Percentiles rank a stretch among this genome's conserved stretches.
Conservation (phyloP, 2,113 vertebrate genomes). For the Sialia sialis region DNA sequence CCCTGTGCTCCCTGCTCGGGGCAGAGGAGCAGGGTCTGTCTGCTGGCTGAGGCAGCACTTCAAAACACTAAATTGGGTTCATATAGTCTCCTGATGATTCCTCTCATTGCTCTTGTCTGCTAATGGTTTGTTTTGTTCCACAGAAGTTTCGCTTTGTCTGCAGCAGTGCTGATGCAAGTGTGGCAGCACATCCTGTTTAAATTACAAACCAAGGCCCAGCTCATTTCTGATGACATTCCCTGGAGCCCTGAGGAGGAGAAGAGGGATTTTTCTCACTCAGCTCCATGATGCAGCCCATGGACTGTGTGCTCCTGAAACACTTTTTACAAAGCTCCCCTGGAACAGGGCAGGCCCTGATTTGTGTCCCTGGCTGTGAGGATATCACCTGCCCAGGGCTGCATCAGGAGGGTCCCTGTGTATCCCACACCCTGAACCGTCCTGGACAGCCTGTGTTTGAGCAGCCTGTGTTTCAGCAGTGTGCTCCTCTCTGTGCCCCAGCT, state of each 20-base stretch:
- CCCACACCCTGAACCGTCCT: neutral
- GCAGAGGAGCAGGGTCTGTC: neutral
- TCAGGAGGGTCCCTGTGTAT: neutral
- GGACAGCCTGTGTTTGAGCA: neutral
- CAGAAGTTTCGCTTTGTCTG: neutral
- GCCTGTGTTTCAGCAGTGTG: neutral
- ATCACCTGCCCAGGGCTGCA: neutral
- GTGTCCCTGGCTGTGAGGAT: neutral
- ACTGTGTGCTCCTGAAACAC: neutral
- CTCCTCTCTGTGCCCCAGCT: neutral
- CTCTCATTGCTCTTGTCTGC: neutral
- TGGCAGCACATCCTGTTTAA: neutral
- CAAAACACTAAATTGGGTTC: neutral
- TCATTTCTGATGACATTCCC: neutral
- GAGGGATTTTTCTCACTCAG: neutral
- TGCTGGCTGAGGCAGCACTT: neutral
- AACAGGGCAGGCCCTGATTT: neutral
- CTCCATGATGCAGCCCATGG: fast-evolving
- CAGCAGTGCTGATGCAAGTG: neutral
- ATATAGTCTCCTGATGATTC: neutral
- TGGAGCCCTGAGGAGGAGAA: neutral
- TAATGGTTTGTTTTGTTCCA: neutral
- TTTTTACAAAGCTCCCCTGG: neutral
- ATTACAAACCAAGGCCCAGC: neutral
- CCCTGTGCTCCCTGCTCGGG: fast-evolving